Percentiles rank a stretch among this genome's conserved stretches.
These are phyloP conservation scores for Himalopsyche phryganea DNA, from an alignment of 1,140 invertebrate species.

Conservation along the genomic window DNA sequence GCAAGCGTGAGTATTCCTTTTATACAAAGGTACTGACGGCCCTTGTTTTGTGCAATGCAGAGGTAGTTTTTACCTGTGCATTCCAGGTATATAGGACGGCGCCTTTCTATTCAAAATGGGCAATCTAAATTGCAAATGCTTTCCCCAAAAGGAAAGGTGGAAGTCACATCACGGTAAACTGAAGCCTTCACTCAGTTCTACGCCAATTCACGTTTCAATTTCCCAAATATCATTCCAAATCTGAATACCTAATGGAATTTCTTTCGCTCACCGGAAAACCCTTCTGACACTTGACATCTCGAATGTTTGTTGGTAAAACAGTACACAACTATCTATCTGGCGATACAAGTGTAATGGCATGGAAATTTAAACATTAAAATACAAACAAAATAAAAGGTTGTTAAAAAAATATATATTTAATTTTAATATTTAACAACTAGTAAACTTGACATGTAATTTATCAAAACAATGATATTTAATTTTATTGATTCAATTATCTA, in stretches of 20 bases:
- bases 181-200: slow-evolving; percentile 19
- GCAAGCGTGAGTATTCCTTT: background rate
- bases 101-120: slow-evolving; percentile 31
- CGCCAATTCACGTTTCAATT: slow-evolving; percentile 31
- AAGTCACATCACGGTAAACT: background rate
- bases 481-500: too few species aligned
- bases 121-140: slow-evolving; percentile 33
- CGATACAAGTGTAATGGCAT: too few species aligned
- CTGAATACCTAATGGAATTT: slow-evolving; percentile 21
- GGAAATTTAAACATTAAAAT: too few species aligned
- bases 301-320: too few species aligned
- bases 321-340: too few species aligned
- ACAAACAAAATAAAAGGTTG: too few species aligned
- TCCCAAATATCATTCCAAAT: slow-evolving; percentile 25
- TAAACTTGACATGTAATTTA: too few species aligned
- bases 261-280: slow-evolving; percentile 6
- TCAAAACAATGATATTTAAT: too few species aligned
- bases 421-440: too few species aligned
- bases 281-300: background rate
- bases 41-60: slow-evolving; percentile 1
- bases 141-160: background rate
- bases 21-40: background rate
- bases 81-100: slow-evolving; percentile 26
- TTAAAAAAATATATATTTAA: too few species aligned
- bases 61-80: slow-evolving; percentile 30